Evolutionary conservation across 2,797 vertebrate species (phyloP).

Genomic region (Artibeus lituratus): DNA sequence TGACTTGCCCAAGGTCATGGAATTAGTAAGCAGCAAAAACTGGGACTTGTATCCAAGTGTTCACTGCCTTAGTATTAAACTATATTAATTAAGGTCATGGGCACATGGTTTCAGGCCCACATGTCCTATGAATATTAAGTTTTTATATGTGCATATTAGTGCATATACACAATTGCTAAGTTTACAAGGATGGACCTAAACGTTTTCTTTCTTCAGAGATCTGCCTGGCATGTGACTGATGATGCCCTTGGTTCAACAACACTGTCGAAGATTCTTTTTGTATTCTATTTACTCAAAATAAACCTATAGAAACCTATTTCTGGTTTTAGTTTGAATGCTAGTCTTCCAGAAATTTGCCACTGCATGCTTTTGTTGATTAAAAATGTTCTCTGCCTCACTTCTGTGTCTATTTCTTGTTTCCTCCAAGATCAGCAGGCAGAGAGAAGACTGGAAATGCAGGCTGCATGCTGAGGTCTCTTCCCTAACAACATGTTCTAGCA

Average conservation of each 20-base stretch:
- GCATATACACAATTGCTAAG: not conserved
- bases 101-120: not conserved
- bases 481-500: slow-evolving; percentile 53
- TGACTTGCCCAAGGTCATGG: not conserved
- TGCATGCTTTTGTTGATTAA: slow-evolving; percentile 38
- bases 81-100: not conserved
- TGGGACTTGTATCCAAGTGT: not conserved
- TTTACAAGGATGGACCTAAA: not conserved
- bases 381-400: slow-evolving; percentile 32
- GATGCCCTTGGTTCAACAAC: not conserved
- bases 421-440: slow-evolving; percentile 32
- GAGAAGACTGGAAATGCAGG: slow-evolving; percentile 74
- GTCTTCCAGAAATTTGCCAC: not conserved
- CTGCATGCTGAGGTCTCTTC: slow-evolving; percentile 65
- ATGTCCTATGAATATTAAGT: not conserved
- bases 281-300: not conserved
- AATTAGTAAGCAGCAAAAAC: not conserved
- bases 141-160: not conserved
- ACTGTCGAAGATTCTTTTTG: not conserved
- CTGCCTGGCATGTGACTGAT: not conserved
- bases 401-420: slow-evolving; percentile 34
- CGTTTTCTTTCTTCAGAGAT: not conserved
- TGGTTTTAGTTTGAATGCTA: not conserved
- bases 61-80: not conserved
- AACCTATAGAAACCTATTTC: not conserved